Base-by-base conservation (phyloP, 2,797 vertebrate genomes). In the Gymnocypris eckloni region DNA sequence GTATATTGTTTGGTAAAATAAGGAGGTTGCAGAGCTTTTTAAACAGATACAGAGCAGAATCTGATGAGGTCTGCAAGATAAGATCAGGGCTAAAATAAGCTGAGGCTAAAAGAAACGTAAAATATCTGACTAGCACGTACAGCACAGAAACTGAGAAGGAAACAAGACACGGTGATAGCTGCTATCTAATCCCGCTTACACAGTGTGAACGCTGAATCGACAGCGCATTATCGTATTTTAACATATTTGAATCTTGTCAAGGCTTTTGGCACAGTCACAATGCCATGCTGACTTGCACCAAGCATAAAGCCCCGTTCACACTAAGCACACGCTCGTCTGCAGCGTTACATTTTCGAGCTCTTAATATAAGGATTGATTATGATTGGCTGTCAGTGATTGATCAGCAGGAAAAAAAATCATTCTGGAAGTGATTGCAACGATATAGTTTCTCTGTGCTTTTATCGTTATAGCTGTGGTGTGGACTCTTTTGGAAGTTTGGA, bases 11-110 rank as follows among this genome's bases (percentile, higher is more conserved):
- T 5, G 28, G 12, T 66, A 6, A 64, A 64, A n/a, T 20, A 20
- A 16, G 54, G 9, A 56, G 52, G 6, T 2, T 81, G 61, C 25
- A 15, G n/a, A 25, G 45, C 33, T 20, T 69, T 84, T 84, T 50
- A 6, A 48, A n/a, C 54, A 64, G 76, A 84, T 39, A n/a, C 45
- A 56, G 43, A 80, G 41, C 69, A 67, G 70, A 81, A 76, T 75
- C 37, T 37, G 28, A 66, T 45, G n/a, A 67, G 50, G 64, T 72
- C 52, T 33, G 18, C 75, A 41, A 66, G 79, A 86, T 22, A 45
- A 20, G 87, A 80, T 79, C 67, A 56, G 43, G 45, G 18, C 52
- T 79, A 72, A 82, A 82, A 79, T 80, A 86, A 72, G 45, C 79
- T 16, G 20, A 67, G 70, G 59, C 73, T 43, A 77, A 25, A 82